These are phyloP conservation scores for Peromyscus nudipes DNA, from an alignment of 2,797 vertebrate species.

Conservation along the genomic window DNA sequence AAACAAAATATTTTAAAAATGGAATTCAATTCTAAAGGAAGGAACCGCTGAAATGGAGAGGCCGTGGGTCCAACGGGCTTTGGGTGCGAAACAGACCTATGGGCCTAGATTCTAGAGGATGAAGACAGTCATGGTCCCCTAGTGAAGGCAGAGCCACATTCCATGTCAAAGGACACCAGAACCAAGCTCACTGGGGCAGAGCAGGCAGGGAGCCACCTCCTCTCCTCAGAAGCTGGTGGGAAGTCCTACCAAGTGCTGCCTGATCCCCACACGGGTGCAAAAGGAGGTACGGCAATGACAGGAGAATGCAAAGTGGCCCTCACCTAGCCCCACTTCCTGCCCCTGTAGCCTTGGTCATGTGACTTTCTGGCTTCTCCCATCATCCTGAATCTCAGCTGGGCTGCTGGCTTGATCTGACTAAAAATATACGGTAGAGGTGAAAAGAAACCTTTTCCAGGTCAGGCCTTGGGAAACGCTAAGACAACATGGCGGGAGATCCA, in stretches of 20 bases:
- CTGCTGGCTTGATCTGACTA: background rate
- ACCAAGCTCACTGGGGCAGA: background rate
- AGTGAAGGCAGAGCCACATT: background rate
- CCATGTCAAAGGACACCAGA: background rate
- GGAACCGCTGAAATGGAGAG: background rate
- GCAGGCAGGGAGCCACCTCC: background rate
- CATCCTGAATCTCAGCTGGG: background rate
- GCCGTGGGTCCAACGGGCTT: background rate
- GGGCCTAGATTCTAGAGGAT: background rate
- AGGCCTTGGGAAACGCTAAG: background rate
- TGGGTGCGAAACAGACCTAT: background rate
- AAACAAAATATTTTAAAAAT: constrained; percentile 23
- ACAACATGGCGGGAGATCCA: background rate
- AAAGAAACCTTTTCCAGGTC: background rate
- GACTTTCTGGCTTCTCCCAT: background rate
- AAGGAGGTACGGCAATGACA: background rate
- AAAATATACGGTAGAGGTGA: background rate
- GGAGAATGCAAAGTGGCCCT: background rate
- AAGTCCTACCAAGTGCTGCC: background rate
- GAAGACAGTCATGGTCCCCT: background rate
- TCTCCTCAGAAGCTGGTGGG: background rate
- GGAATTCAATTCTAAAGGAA: constrained; percentile 43
- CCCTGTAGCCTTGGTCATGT: background rate
- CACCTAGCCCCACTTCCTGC: background rate
- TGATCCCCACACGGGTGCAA: background rate